A percentile compares a stretch with the other conserved stretches of the same genome.
Conservation (phyloP, 2,888 invertebrate genomes). For the Gasteruption jaculator region DNA sequence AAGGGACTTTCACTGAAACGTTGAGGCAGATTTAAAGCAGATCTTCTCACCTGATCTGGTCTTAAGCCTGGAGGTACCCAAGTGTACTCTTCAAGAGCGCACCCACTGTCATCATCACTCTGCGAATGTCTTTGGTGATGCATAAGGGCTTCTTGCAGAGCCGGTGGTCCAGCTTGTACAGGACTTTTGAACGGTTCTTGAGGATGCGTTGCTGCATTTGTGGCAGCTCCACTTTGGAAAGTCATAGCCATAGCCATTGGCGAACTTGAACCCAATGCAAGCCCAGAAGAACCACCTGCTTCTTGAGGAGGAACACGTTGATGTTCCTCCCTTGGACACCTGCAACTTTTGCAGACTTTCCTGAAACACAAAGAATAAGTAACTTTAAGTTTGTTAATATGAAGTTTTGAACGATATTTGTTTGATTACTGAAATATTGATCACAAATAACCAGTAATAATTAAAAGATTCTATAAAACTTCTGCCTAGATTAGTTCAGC, state of each 20-base stretch:
- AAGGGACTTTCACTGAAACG: neutral
- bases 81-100: constrained; percentile 95
- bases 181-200: constrained; percentile 47
- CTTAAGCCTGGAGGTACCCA: constrained; percentile 96
- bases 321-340: constrained; percentile 59
- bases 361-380: constrained; percentile 60
- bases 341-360: constrained; percentile 80
- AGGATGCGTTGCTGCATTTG: constrained; percentile 51
- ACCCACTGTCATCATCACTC: constrained; percentile 96
- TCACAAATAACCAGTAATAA: too few relatives aligned
- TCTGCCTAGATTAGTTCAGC: too few relatives aligned
- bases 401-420: too few relatives aligned
- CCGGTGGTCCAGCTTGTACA: constrained; percentile 40
- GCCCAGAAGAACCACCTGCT: constrained; percentile 36
- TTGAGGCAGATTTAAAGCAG: too few relatives aligned
- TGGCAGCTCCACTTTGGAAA: constrained; percentile 45
- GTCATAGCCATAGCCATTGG: constrained; percentile 49
- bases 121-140: constrained; percentile 82
- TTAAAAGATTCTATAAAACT: too few relatives aligned
- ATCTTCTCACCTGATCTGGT: constrained; percentile 82
- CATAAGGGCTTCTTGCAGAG: constrained; percentile 43
- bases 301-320: constrained; percentile 41
- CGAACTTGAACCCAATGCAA: constrained; percentile 38
- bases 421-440: too few relatives aligned
- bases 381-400: too few relatives aligned